Base-by-base conservation (phyloP, 2,113 vertebrate species). In the Siniperca chuatsi region DNA sequence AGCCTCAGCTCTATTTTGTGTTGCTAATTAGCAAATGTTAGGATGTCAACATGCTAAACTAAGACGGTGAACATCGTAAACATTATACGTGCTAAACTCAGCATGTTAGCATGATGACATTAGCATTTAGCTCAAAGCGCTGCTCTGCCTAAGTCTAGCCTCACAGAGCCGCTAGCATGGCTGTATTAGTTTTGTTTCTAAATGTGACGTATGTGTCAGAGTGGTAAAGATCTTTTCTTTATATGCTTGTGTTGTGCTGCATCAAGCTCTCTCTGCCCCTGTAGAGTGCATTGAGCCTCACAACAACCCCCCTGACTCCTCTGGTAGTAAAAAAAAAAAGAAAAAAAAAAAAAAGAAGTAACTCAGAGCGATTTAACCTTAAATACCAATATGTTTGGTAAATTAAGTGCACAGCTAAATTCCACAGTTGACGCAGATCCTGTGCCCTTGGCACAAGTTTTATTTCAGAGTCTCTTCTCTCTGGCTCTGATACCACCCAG, bases 401-500 rank as follows among this genome's bases (percentile, higher is more conserved):
- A 73, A 48, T 76, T 11, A 75, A 54, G 33, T 70, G 58, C 21
- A 7, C 60, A 23, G 20, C 37, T 83, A 48, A 72, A 50, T 75
- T 74, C 65, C 62, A 70, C 67, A 33, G 81, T 18, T 9, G 79
- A 90, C 80, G 79, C 79, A 62, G 75, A 82, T 81, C 65, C 20
- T 11, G 33, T 2, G 25, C 88, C 88, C 55, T 75, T 54, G 78
- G 86, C 74, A 70, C 0, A 62, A 23, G 13, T 82, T 86, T 84
- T 16, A 73, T 84, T 72, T 85, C 60, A 60, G 79, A 54, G 80
- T 62, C 61, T 80, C 71, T 62, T 55, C 44, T 64, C 60, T 82
- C 60, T 74, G 75, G 23, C 78, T 79, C 35, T 48, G 42, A 80
- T 82, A 70, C 70, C 84, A 54, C 79, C 29, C 65, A n/a, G 25